Percentiles rank a stretch among this genome's conserved stretches.
Conservation (phyloP, 2,888 invertebrate genomes). For the Cantharis rufa region DNA sequence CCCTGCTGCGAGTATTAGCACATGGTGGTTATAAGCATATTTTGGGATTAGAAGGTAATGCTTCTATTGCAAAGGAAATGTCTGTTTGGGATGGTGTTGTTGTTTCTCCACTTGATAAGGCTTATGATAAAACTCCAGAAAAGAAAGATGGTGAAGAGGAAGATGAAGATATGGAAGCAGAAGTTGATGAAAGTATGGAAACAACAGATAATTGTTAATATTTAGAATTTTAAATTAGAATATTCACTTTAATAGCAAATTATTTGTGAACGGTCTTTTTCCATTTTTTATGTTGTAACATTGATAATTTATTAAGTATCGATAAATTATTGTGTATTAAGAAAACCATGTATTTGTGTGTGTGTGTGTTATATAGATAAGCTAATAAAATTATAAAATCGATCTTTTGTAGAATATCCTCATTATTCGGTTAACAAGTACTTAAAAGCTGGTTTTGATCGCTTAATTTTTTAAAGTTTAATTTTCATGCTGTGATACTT, state of each 20-base stretch:
- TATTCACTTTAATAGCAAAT: neutral
- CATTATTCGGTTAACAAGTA: neutral
- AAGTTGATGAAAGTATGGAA: conserved; percentile 62
- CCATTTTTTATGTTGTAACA: neutral
- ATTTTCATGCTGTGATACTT: too few relatives aligned
- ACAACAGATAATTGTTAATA: conserved; percentile 49
- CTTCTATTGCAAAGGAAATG: conserved; percentile 74
- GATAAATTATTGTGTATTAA: neutral
- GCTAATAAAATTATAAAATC: neutral
- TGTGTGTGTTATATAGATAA: neutral
- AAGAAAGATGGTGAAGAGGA: conserved; percentile 74
- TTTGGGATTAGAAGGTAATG: conserved; percentile 68
- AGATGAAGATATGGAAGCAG: conserved; percentile 70
- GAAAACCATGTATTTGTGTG: neutral
- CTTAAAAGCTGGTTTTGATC: too few relatives aligned
- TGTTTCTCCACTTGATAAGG: conserved; percentile 91
- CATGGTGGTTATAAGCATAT: conserved; percentile 95
- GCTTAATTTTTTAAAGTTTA: too few relatives aligned
- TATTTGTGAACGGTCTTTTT: neutral
- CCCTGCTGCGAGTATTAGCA: conserved; percentile 83
- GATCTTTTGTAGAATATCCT: neutral
- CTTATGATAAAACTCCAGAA: conserved; percentile 82
- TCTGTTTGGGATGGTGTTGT: conserved; percentile 97
- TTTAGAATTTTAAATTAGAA: neutral
- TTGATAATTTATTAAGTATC: neutral